phyloP scores from a whole-genome alignment of 1,140 invertebrate species.

The Neotoxoptera formosana region DNA sequence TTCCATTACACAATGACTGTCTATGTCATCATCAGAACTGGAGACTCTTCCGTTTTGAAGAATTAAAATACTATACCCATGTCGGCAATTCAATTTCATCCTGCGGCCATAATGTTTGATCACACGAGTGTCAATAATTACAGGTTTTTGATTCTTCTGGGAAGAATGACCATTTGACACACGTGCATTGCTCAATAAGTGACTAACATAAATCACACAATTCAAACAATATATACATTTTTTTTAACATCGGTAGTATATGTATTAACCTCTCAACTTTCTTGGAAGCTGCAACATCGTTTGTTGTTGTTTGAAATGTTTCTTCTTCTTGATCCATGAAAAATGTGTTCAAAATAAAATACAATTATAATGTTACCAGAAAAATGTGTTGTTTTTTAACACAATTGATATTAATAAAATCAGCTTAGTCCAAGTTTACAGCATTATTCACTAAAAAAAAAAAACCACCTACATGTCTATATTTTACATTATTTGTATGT shows the following conservation, averaged over 20 bases:
- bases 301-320: background rate
- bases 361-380: background rate
- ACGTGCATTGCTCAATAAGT: background rate
- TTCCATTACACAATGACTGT: constrained; percentile 67
- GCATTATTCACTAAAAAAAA: background rate
- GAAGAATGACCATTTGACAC: background rate
- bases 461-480: background rate
- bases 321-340: constrained; percentile 33
- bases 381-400: background rate
- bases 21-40: constrained; percentile 66
- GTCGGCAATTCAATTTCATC: constrained; percentile 69
- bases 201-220: background rate
- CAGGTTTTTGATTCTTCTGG: background rate
- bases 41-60: constrained; percentile 67
- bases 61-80: constrained; percentile 68
- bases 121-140: background rate
- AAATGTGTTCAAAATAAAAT: background rate
- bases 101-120: constrained; percentile 60
- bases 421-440: background rate
- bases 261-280: background rate
- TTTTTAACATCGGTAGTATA: background rate
- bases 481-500: background rate
- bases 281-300: background rate
- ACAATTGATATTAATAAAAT: no score
- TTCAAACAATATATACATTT: background rate